Conservation (phyloP, 1,140 invertebrate species). For the Conus ventricosus region DNA sequence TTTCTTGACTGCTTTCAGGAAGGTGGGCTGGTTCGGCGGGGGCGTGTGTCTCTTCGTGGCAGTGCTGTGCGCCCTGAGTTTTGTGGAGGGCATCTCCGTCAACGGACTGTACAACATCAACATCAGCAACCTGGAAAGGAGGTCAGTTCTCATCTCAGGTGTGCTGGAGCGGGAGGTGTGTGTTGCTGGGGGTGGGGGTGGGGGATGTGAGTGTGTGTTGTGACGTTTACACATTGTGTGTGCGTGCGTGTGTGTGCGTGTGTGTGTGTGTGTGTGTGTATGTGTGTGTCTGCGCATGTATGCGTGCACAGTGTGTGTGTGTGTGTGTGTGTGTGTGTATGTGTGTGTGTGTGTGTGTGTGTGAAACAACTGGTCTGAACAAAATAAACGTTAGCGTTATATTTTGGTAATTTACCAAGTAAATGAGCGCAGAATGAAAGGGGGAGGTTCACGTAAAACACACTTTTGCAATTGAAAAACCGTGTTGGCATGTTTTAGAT, state of each 20-base stretch:
- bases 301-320: too few species aligned
- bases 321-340: not conserved
- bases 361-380: not conserved
- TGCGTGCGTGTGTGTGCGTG: not conserved
- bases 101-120: conserved; percentile 88
- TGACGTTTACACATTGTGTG: not conserved
- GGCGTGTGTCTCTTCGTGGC: conserved; percentile 40
- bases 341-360: not conserved
- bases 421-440: too few species aligned
- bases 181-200: not conserved
- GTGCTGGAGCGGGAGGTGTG: not conserved
- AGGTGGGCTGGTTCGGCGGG: not conserved
- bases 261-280: not conserved
- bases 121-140: conserved; percentile 57
- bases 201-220: not conserved
- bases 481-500: too few species aligned
- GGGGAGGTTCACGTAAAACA: too few species aligned
- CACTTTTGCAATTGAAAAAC: too few species aligned
- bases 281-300: too few species aligned
- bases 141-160: conserved; percentile 15
- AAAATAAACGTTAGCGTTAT: too few species aligned
- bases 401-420: too few species aligned
- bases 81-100: conserved; percentile 83
- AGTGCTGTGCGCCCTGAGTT: conserved; percentile 45
- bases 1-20: not conserved